These are phyloP conservation scores for Morpho achilles DNA, from an alignment of 2,888 invertebrate species.

Conservation along the genomic window DNA sequence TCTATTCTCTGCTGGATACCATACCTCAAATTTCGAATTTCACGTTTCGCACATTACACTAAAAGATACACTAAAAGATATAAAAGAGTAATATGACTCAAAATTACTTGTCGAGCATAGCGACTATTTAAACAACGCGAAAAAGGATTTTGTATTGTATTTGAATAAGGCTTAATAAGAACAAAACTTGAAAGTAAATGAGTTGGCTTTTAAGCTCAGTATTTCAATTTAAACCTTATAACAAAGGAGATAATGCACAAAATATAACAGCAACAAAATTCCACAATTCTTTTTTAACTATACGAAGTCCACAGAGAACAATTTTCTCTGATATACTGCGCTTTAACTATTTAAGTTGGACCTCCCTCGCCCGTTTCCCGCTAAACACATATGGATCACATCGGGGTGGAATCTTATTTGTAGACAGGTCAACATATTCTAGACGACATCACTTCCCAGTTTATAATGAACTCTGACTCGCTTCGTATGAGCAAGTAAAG, in stretches of 20 bases:
- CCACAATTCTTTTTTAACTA: conserved; percentile 25
- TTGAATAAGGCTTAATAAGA: conserved; percentile 21
- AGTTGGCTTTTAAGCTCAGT: conserved; percentile 11
- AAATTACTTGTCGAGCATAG: conserved; percentile 7
- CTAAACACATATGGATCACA: conserved; percentile 11
- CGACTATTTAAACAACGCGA: conserved; percentile 16
- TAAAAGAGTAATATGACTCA: conserved; percentile 7
- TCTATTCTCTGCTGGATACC: no score
- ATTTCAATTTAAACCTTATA: conserved; percentile 19
- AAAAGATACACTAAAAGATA: background rate
- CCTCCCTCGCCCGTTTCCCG: conserved; percentile 22
- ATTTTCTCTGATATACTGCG: conserved; percentile 27
- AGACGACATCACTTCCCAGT: conserved; percentile 15
- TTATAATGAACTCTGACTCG: conserved; percentile 22
- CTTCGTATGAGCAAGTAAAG: conserved; percentile 20
- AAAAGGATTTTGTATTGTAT: conserved; percentile 18
- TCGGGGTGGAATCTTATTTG: conserved; percentile 2
- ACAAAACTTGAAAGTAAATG: conserved; percentile 19
- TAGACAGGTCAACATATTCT: conserved; percentile 12
- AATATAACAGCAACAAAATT: conserved; percentile 11
- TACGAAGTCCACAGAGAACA: conserved; percentile 28
- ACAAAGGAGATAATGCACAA: conserved; percentile 13
- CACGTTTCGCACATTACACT: no score
- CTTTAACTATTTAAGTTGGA: conserved; percentile 29
- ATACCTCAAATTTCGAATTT: no score